These are phyloP conservation scores for Seira ritae DNA, from an alignment of 2,888 invertebrate species.

Conservation along the genomic window DNA sequence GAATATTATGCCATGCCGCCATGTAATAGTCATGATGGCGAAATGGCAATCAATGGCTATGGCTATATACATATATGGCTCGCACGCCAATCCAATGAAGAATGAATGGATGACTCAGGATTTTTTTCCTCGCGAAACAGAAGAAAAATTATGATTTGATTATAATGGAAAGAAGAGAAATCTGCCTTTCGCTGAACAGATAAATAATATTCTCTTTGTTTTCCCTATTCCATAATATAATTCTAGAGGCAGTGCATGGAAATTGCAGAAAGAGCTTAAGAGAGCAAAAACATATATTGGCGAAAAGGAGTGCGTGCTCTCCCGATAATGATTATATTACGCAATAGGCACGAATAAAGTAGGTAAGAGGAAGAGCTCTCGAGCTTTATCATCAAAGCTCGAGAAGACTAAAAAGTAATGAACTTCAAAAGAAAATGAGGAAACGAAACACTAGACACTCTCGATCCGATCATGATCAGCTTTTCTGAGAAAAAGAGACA, in stretches of 20 bases:
- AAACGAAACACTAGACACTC: not conserved
- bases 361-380: no score
- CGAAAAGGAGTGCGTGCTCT: constrained; percentile 33
- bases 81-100: not conserved
- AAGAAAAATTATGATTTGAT: constrained; percentile 14
- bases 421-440: not conserved
- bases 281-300: no score
- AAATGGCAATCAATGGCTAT: no score
- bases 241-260: not conserved
- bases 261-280: not conserved
- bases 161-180: constrained; percentile 4
- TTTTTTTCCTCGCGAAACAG: not conserved
- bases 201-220: not conserved
- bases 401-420: not conserved
- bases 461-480: not conserved
- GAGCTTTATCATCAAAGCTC: not conserved
- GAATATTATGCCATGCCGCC: no score
- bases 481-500: not conserved
- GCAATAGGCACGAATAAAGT: not conserved
- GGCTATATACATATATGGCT: not conserved
- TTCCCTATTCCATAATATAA: not conserved
- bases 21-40: no score
- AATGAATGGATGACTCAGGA: constrained; percentile 3
- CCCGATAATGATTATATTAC: constrained; percentile 59
- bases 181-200: not conserved